Conservation (phyloP, 2,888 invertebrate species). For the Leucophora obtusa region DNA sequence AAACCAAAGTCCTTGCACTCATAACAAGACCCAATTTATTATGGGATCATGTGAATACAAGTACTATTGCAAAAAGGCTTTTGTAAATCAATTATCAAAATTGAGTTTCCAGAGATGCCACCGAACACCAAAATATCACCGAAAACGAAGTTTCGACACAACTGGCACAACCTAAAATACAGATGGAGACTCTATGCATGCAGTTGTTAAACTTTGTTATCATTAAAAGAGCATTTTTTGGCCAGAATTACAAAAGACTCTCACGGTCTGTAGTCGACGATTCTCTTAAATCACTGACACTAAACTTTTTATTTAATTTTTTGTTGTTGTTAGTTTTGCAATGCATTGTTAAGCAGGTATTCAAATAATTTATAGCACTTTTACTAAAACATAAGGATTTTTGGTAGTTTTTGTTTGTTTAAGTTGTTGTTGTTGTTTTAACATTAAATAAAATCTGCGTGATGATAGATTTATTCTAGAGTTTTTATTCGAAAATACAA, state of each 20-base stretch:
- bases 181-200: not conserved
- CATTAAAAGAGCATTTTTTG: not conserved
- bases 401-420: not conserved
- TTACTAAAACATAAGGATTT: not conserved
- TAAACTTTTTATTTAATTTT: too few relatives aligned
- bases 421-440: too few relatives aligned
- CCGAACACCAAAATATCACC: conserved; percentile 5
- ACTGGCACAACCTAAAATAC: not conserved
- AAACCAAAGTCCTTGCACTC: conserved; percentile 62
- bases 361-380: not conserved
- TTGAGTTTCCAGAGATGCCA: conserved; percentile 47
- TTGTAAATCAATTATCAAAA: conserved; percentile 63
- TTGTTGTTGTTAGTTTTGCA: not conserved
- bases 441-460: too few relatives aligned
- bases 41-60: conserved; percentile 61
- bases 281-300: not conserved
- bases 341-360: not conserved
- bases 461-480: too few relatives aligned
- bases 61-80: conserved; percentile 40
- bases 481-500: too few relatives aligned
- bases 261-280: not conserved
- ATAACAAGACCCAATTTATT: conserved; percentile 64
- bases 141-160: conserved; percentile 8
- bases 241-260: not conserved
- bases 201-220: not conserved